Percentiles rank a stretch among this genome's conserved stretches.
Conservation (phyloP, 2,113 vertebrate genomes). For the Progne subis region DNA sequence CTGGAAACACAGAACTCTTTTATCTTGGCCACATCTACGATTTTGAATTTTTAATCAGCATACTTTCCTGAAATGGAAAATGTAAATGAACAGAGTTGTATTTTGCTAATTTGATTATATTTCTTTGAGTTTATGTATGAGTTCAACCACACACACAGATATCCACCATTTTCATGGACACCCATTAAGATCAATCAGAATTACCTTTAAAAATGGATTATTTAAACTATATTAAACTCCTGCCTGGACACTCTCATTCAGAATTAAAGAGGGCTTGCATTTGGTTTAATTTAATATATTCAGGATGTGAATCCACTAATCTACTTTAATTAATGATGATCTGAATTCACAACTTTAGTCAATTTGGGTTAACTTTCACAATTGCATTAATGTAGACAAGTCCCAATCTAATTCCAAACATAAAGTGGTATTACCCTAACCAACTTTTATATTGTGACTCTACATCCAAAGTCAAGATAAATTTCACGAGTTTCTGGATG, state of each 20-base stretch:
- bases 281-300: constrained; percentile 40
- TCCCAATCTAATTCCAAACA: background rate
- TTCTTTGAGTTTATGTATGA: background rate
- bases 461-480: background rate
- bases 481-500: background rate
- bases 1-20: background rate
- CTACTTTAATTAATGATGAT: constrained; percentile 31
- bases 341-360: constrained; percentile 38
- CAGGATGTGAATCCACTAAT: constrained; percentile 30
- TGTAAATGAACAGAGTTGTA: background rate
- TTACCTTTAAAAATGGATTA: constrained; percentile 5
- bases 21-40: background rate
- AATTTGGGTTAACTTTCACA: constrained; percentile 24
- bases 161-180: background rate
- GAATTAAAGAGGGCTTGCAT: constrained; percentile 19
- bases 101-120: background rate
- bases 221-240: constrained; percentile 31
- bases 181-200: constrained; percentile 3
- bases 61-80: background rate
- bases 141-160: background rate
- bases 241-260: constrained; percentile 8
- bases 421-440: background rate
- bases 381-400: constrained; percentile 2
- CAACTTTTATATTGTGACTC: background rate
- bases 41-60: background rate